Percentiles rank a stretch among this genome's conserved stretches.
phyloP scores from a whole-genome alignment of 2,888 invertebrate species.

The Apodemia hepburni region DNA sequence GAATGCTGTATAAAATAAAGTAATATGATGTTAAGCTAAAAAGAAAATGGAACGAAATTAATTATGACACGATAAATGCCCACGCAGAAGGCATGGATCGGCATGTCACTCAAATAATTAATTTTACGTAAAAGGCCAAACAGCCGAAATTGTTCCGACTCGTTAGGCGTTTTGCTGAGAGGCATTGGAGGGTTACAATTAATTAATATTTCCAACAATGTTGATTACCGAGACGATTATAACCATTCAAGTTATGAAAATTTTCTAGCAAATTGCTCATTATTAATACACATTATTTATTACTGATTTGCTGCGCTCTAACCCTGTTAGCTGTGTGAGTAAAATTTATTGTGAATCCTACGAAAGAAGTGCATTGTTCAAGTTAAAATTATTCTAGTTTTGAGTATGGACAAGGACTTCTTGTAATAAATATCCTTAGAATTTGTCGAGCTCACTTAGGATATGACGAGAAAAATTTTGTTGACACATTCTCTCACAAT shows the following conservation, averaged over 20 bases:
- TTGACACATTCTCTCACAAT: too few relatives aligned
- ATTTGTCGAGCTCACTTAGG: too few relatives aligned
- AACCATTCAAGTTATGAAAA: neutral
- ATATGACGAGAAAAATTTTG: too few relatives aligned
- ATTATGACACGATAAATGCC: neutral
- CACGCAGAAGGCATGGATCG: neutral
- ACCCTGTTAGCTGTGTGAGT: too few relatives aligned
- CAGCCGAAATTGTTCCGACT: conserved; percentile 42
- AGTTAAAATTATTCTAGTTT: too few relatives aligned
- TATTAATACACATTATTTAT: too few relatives aligned
- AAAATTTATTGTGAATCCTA: too few relatives aligned
- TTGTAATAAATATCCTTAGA: too few relatives aligned
- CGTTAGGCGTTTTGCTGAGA: conserved; percentile 40
- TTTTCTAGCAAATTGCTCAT: neutral
- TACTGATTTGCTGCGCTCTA: too few relatives aligned
- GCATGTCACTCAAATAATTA: conserved; percentile 41
- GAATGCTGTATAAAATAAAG: too few relatives aligned
- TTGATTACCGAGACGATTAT: neutral
- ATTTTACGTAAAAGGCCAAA: conserved; percentile 38
- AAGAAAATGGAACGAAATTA: conserved; percentile 18
- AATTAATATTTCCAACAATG: conserved; percentile 1
- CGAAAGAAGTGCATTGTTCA: too few relatives aligned
- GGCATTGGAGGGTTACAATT: conserved; percentile 29
- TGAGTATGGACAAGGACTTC: too few relatives aligned
- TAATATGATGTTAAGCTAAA: neutral